Conservation (phyloP, 2,888 invertebrate genomes). For the Pristionchus mayeri region DNA sequence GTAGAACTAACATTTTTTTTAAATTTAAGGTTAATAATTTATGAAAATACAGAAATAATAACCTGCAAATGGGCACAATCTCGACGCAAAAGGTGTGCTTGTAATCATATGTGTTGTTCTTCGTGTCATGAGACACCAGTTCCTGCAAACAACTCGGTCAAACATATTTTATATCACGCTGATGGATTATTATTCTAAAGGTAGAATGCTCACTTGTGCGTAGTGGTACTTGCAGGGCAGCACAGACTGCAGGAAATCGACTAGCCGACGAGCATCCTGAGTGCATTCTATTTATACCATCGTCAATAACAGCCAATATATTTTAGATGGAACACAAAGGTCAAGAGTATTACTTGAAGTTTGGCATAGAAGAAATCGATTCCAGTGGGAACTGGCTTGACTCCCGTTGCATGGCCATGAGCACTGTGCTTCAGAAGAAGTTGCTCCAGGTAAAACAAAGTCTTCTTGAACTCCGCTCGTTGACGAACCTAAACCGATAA, state of each 20-base stretch:
- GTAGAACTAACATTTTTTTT: not conserved
- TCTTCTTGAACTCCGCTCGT: conserved; percentile 92
- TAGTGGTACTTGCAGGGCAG: conserved; percentile 88
- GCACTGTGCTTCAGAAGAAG: conserved; percentile 94
- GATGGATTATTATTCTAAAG: no score
- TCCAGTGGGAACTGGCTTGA: conserved; percentile 80
- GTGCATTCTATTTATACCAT: not conserved
- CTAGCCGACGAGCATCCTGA: conserved; percentile 90
- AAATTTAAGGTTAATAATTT: not conserved
- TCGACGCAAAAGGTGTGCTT: conserved; percentile 92
- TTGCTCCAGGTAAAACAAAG: conserved; percentile 97
- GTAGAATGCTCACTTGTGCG: conserved; percentile 83
- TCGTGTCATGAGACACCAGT: conserved; percentile 87
- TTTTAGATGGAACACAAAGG: no score
- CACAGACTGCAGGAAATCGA: conserved; percentile 90
- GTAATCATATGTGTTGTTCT: conserved; percentile 95
- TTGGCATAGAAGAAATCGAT: conserved; percentile 93
- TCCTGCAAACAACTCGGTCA: conserved; percentile 61
- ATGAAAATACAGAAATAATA: not conserved
- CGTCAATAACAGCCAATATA: no score
- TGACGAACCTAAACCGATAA: no score
- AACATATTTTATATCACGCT: no score
- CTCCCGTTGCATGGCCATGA: conserved; percentile 84
- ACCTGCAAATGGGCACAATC: conserved; percentile 93
- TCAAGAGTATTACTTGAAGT: conserved; percentile 58